phyloP scores from a whole-genome alignment of 2,113 vertebrate genomes.

The Poeciliopsis prolifica region DNA sequence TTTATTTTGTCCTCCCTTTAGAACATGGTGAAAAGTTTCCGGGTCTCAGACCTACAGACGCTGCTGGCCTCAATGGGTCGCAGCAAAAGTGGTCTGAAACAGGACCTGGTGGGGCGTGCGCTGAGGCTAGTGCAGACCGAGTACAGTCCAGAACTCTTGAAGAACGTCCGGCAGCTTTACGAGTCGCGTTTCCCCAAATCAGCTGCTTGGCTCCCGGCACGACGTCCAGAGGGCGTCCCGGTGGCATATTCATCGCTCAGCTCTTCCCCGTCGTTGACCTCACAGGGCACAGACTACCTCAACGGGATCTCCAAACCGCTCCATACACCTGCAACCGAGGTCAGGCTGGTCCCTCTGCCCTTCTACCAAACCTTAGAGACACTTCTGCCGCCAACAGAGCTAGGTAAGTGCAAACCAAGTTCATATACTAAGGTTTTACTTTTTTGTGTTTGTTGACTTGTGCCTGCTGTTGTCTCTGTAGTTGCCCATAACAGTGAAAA shows the following conservation, averaged over 20 bases:
- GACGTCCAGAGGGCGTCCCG: constrained; percentile 83
- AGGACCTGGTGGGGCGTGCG: constrained; percentile 95
- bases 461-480: constrained; percentile 53
- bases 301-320: constrained; percentile 89
- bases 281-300: constrained; percentile 91
- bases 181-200: constrained; percentile 94
- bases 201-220: constrained; percentile 71
- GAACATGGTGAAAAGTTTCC: constrained; percentile 99
- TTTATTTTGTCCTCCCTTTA: constrained; percentile 57
- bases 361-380: constrained; percentile 97
- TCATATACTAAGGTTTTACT: not conserved
- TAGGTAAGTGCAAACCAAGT: constrained; percentile 83
- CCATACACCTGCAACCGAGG: constrained; percentile 81
- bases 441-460: not conserved
- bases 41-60: constrained; percentile 98
- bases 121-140: constrained; percentile 95
- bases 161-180: constrained; percentile 97
- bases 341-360: constrained; percentile 92
- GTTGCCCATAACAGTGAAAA: constrained; percentile 96
- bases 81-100: constrained; percentile 98
- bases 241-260: constrained; percentile 81
- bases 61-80: constrained; percentile 97
- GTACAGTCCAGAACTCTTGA: constrained; percentile 96
- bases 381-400: constrained; percentile 90
- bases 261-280: constrained; percentile 77